These are phyloP conservation scores for Ametastegia equiseti DNA, from an alignment of 2,888 invertebrate species.

Conservation along the genomic window DNA sequence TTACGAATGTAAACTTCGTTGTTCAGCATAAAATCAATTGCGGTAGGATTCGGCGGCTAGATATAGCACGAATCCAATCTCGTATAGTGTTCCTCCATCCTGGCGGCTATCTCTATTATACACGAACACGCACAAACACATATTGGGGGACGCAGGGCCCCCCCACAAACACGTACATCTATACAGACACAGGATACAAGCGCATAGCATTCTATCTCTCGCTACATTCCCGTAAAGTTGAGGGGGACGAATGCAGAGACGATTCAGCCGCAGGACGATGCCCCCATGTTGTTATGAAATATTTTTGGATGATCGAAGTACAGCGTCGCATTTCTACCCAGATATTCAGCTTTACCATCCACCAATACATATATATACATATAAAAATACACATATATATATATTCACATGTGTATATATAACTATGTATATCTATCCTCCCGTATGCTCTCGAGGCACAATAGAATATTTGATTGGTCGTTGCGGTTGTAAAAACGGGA, in stretches of 20 bases:
- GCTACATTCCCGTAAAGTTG: conserved; percentile 17
- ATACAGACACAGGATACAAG: background rate
- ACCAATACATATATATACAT: background rate
- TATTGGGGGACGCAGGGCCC: background rate
- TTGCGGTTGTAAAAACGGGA: conserved; percentile 32
- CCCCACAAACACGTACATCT: background rate
- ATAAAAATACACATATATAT: background rate
- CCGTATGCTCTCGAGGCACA: background rate
- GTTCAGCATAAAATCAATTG: conserved; percentile 39
- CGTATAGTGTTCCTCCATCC: conserved; percentile 41
- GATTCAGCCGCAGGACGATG: conserved; percentile 27
- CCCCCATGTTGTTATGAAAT: conserved; percentile 37
- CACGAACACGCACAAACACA: conserved; percentile 23
- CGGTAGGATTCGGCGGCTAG: conserved; percentile 35
- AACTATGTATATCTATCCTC: background rate
- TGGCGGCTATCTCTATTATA: conserved; percentile 37
- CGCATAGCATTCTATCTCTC: background rate
- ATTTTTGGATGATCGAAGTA: conserved; percentile 39
- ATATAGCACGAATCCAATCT: conserved; percentile 42
- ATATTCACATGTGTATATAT: background rate
- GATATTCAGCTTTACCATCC: too few relatives aligned
- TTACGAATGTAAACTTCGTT: conserved; percentile 43
- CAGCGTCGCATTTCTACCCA: background rate
- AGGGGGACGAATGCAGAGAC: conserved; percentile 5
- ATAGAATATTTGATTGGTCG: conserved; percentile 40